phyloP scores from a whole-genome alignment of 1,140 invertebrate species.

The Drosophila navojoa region DNA sequence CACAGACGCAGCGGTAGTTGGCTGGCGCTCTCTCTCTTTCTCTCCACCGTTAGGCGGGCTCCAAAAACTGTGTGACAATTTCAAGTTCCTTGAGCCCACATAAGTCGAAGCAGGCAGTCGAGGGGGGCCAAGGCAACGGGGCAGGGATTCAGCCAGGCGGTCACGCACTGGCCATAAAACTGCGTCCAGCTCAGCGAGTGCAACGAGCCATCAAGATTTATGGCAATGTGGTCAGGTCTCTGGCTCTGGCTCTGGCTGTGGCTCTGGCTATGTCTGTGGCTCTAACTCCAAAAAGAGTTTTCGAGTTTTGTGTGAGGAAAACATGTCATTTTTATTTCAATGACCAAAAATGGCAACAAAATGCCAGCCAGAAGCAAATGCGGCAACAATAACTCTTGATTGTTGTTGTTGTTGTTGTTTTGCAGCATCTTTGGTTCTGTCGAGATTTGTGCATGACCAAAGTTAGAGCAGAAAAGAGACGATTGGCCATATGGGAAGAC shows the following conservation, averaged over 20 bases:
- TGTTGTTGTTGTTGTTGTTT: constrained; percentile 12
- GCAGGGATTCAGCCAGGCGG: constrained; percentile 30
- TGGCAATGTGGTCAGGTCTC: constrained; percentile 45
- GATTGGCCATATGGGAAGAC: not conserved
- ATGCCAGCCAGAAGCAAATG: constrained; percentile 53
- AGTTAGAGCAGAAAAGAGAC: constrained; percentile 25
- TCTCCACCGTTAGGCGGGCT: not conserved
- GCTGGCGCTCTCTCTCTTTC: too few species aligned
- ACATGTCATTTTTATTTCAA: constrained; percentile 79
- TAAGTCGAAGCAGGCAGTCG: constrained; percentile 44
- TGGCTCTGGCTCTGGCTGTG: constrained; percentile 1
- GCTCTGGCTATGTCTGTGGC: not conserved
- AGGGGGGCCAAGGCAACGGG: not conserved
- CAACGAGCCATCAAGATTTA: constrained; percentile 64
- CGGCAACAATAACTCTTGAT: constrained; percentile 44
- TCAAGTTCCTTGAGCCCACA: constrained; percentile 81
- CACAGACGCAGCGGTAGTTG: too few species aligned
- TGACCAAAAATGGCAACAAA: constrained; percentile 75
- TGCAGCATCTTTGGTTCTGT: constrained; percentile 54
- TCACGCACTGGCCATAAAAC: constrained; percentile 68
- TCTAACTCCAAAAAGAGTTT: constrained; percentile 64
- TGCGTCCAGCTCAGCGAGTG: constrained; percentile 30
- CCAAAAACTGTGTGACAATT: constrained; percentile 60
- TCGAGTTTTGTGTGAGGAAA: constrained; percentile 68
- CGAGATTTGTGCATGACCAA: constrained; percentile 71